Base-by-base conservation (phyloP, 2,888 invertebrate species). In the Platycheirus rosarum region DNA sequence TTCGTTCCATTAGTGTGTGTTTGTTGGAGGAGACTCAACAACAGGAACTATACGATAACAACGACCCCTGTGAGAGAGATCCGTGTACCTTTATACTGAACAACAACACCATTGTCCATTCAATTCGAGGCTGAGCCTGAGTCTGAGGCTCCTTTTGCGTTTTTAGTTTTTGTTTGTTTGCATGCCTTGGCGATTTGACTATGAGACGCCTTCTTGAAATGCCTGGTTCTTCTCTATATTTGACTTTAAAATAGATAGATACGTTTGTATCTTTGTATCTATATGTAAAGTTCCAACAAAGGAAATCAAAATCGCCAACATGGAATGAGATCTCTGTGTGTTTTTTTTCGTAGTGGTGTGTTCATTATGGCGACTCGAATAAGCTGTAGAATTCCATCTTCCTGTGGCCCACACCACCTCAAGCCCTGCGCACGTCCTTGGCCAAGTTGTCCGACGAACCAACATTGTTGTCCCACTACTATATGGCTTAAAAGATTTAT, bases 241-340 rank as follows among this genome's bases (percentile, higher is more conserved):
- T 62, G 62, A 49, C 48, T 73, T 46, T 26, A 20, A 40, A 51
- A 66, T 46, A 60, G 60, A 65, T 23, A 35, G 40, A 16, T 29
- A 37, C 18, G 48, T 63, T 44, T 66, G 71, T n/a, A 53, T 49
- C 18, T 69, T 18, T 62, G 20, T 49, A 46, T 63, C 16, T 63
- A 6, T 65, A 7, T 55, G 32, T 13, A 40, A n/a, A 51, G 37
- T 49, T 6, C 68, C 63, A 84, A 78, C 77, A 84, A 84, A 78
- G 84, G 73, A 84, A 84, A 78, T 78, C 77, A 84, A 84, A 84
- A 84, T 77, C 77, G 73, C 84, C 84, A 84, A 74, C 84, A 84
- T 74, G 73, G 73, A 68, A 73, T 65, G 68, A 68, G 77, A 66
- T 74, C 68, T 73, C 73, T 51, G 46, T 18, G 14, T 23, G 29